Evolutionary conservation across 2,888 invertebrate genomes (phyloP).

Genomic region (Rhaphigaster nebulosa): DNA sequence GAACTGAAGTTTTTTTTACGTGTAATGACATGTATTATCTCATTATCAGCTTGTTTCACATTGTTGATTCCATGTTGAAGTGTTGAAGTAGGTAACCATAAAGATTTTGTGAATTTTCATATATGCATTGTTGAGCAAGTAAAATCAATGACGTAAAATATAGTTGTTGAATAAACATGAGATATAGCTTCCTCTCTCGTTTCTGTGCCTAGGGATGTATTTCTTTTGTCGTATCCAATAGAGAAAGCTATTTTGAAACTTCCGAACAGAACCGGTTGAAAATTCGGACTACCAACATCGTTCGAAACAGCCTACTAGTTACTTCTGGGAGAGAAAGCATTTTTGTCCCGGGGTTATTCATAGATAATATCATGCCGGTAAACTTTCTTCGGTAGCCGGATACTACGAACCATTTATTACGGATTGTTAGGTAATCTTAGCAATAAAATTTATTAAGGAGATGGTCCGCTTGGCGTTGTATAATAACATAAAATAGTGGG

Average conservation of each 20-base stretch:
- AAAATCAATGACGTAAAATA: background rate
- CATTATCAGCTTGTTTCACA: too few species aligned
- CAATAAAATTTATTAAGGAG: too few species aligned
- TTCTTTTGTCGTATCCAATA: conserved; percentile 14
- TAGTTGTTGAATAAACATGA: background rate
- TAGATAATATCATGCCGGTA: background rate
- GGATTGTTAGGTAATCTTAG: too few species aligned
- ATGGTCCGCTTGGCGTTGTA: too few species aligned
- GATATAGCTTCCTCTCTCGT: background rate
- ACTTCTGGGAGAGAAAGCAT: background rate
- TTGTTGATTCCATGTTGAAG: too few species aligned
- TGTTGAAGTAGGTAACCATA: too few species aligned
- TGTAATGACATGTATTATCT: too few species aligned
- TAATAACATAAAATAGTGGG: too few species aligned
- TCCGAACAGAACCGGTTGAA: background rate
- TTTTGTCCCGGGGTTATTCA: background rate
- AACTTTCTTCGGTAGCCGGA: background rate
- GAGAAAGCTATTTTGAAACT: background rate
- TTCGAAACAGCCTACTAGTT: background rate
- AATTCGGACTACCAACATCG: conserved; percentile 14
- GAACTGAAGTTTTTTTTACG: too few species aligned
- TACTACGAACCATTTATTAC: background rate
- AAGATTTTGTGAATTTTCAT: too few species aligned
- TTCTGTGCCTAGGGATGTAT: background rate
- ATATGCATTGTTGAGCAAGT: too few species aligned